phyloP scores from a whole-genome alignment of 2,797 vertebrate genomes.

The Tachyglossus aculeatus region DNA sequence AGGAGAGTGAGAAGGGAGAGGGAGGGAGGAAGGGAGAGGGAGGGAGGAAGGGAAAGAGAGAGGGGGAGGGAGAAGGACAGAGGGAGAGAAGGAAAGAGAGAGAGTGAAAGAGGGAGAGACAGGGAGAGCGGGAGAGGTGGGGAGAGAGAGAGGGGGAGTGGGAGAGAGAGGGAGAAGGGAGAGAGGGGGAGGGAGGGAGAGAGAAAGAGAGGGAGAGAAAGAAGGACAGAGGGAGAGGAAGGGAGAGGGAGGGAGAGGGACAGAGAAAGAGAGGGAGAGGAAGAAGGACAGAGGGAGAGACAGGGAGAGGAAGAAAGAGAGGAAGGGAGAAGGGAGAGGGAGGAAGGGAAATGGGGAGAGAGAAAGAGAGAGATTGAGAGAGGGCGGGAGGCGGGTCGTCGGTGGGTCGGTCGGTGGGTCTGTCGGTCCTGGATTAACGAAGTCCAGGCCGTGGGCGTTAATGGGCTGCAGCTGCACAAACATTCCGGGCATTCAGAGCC shows the following conservation, averaged over 20 bases:
- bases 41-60: neutral
- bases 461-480: conserved; percentile 80
- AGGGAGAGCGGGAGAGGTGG: neutral
- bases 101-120: neutral
- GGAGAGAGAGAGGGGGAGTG: neutral
- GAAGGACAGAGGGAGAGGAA: neutral
- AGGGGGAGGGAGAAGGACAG: neutral
- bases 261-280: neutral
- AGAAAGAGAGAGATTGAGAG: neutral
- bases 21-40: neutral
- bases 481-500: conserved; percentile 75
- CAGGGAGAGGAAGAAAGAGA: neutral
- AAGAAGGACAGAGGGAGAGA: no score
- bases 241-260: conserved; percentile 17
- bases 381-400: conserved; percentile 14
- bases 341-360: neutral
- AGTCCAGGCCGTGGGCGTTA: conserved; percentile 66
- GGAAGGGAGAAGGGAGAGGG: neutral
- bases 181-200: conserved; percentile 34
- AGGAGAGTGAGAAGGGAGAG: neutral
- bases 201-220: conserved; percentile 23
- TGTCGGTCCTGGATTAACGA: conserved; percentile 74
- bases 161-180: conserved; percentile 27
- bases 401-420: neutral
- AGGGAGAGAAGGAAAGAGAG: neutral